Base-by-base conservation (phyloP, 2,888 invertebrate species). In the Diabrotica balteata region DNA sequence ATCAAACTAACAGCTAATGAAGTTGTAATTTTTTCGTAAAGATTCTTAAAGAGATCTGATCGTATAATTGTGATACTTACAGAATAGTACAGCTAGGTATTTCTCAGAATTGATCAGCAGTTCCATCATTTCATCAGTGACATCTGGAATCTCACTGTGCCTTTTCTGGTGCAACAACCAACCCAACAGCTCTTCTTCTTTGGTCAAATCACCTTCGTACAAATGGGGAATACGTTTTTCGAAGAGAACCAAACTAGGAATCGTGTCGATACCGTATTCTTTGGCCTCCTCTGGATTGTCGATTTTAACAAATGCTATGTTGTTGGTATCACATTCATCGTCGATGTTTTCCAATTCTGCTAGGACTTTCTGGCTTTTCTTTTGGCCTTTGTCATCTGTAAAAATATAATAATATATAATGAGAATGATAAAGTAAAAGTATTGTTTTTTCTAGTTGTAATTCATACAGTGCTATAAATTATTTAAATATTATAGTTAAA, bases 121-220 rank as follows among this genome's bases (percentile, higher is more conserved):
- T 77, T 96, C 95, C 88, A 96, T 93, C 93, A 95, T 95, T 86
- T 95, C 95, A 80, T 95, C 94, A 8, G 95, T 96, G 32, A 96
- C 90, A 85, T 95, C 95, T 57, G 96, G 95, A 76, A 96, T 96
- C 86, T 96, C 95, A 67, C 93, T 92, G 82, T 94, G 94, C 73
- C 93, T 90, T 82, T 95, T 95, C 81, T 96, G 96, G 82, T 96
- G 95, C 43, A 95, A 85, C 75, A 96, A 84, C 96, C 96, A 96
- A 60, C 95, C 95, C 49, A 96, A 86, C 1, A 96, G 86, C 76
- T 93, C 93, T 67, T 96, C 95, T 85, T 96, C 96, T 80, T 96
- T 95, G 87, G 92, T 91, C 64, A 96, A 85, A 85, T 96, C 81
- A 81, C 88, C 89, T 78, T 89, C 89, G 77, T 89, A 89, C 44